Evolutionary conservation across 53 echinoderm and acorn worm species (phyloP), one percentile per base, ranked within the genome.

Genomic region (Pentamera pediparva): DNA sequence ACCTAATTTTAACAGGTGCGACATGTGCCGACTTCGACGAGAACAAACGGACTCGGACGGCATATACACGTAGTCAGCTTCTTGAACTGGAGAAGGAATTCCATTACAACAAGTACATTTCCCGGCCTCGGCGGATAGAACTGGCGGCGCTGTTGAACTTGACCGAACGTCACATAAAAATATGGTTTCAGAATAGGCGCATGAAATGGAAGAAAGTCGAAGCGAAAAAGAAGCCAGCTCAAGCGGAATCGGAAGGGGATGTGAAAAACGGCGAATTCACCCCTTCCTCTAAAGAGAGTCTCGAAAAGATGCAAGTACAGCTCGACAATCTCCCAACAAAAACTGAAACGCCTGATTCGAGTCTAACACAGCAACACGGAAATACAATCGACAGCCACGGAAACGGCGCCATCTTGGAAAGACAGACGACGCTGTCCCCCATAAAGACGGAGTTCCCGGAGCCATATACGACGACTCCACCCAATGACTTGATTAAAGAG

Each of bases 201-300:
- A 96, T 96, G 96, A 96, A 96, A 36, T 96, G 88, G 88, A 96
- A 96, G 76, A 96, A 96, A 39, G 96, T 90, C 43, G 96, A 96
- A 52, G 91, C 91, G 7, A 96, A 96, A 61, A 73, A 88, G 12
- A 84, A 91, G 74, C 91, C 85, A 4, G 62, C 56, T 43, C 84
- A 84, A 59, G 71, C 77, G 4, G 85, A 92, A 3, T 49, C 67
- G 10, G 82, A 84, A 12, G 80, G 59, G 5, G 73, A 50, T 3
- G 11, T 30, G 31, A 20, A 35, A 21, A 72, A 72, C 4, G 53
- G 54, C 51, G 53, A 72, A 13, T 29, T 8, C 2, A 43, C 28
- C n/a, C n/a, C n/a, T n/a, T n/a, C n/a, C n/a, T n/a, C n/a, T 13
- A 69, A 69, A 28, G 47, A 69, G 27, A 17, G 47, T 34, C 24